phyloP scores from a whole-genome alignment of 2,888 invertebrate genomes.

The Volucella bombylans region DNA sequence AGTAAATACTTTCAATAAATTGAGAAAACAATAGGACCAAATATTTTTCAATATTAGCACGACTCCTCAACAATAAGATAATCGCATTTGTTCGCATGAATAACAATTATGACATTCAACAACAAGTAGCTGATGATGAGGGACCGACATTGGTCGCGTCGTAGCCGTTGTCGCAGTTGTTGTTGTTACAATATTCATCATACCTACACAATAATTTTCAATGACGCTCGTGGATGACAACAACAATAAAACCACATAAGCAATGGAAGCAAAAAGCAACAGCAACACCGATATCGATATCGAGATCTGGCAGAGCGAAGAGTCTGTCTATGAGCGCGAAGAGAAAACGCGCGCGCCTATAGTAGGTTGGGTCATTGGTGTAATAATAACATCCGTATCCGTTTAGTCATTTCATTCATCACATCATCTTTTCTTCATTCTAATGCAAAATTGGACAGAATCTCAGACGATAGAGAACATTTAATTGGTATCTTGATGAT shows the following conservation, averaged over 20 bases:
- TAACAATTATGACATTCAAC: slow-evolving; percentile 34
- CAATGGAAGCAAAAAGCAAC: slow-evolving; percentile 13
- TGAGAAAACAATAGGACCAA: slow-evolving; percentile 2
- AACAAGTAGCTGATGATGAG: slow-evolving; percentile 10
- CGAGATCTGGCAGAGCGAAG: background rate
- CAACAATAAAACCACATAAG: background rate
- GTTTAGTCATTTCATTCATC: slow-evolving; percentile 61
- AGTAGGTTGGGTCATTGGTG: background rate
- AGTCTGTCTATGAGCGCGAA: slow-evolving; percentile 1
- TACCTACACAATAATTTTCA: slow-evolving; percentile 35
- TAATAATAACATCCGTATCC: slow-evolving; percentile 59
- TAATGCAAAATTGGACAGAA: slow-evolving; percentile 6
- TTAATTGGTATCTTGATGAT: slow-evolving; percentile 19
- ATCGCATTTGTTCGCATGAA: slow-evolving; percentile 51
- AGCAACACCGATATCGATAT: background rate
- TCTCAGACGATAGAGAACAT: slow-evolving; percentile 9
- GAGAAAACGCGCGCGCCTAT: slow-evolving; percentile 10
- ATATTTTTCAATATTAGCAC: slow-evolving; percentile 20
- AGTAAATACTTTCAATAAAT: too few species aligned
- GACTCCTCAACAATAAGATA: slow-evolving; percentile 34
- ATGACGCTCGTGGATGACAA: slow-evolving; percentile 38
- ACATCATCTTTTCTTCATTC: slow-evolving; percentile 39
- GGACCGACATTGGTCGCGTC: too few species aligned
- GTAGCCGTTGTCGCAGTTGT: too few species aligned
- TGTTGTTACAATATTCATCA: background rate